Evolutionary conservation across 2,888 invertebrate species (phyloP), one percentile per base, ranked within the genome.

Genomic region (Rhodophaea formosa): DNA sequence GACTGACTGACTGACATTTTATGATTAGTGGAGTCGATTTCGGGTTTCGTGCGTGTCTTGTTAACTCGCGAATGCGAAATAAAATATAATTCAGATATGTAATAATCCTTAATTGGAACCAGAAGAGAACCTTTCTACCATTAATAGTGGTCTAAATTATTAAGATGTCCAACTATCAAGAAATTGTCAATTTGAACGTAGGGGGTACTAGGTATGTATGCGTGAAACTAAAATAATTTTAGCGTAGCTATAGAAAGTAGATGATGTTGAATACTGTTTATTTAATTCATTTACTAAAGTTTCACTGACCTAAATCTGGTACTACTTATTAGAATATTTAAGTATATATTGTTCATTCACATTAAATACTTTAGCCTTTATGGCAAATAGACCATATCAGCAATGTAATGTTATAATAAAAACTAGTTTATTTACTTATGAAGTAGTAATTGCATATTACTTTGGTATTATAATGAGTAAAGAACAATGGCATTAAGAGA

Each of bases 161-260:
- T 12, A 67, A 70, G 74, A 91, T 91, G 91, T 78, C 91, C 61
- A 90, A 89, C 66, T 91, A 88, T 65, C 91, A 91, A 76, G 91
- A 91, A 84, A 97, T 99, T 70, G 95, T 99, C 61, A 96, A 98
- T 86, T 93, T 99, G 67, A 99, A 99, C 89, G 97, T 99, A 68
- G 99, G 99, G 60, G 99, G 99, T 63, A 97, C 96, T 75, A 96
- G 96, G 98, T 97, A 92, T 86, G 82, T 77, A 53, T 39, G 8
- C 8, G 35, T 35, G 39, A 39, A 39, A 35, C 10, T 8, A 8
- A 12, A 5, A 35, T 12, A 35, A 39, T 2, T 39, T 10, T 32
- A 10, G 5, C n/a, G 10, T 39, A 10, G 10, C n/a, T 3, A 63
- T 59, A 15, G 23, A 61, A 54, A 30, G 16, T 53, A 42, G 42